phyloP scores from a whole-genome alignment of 2,888 invertebrate genomes.

The Scaptomyza reducta region DNA sequence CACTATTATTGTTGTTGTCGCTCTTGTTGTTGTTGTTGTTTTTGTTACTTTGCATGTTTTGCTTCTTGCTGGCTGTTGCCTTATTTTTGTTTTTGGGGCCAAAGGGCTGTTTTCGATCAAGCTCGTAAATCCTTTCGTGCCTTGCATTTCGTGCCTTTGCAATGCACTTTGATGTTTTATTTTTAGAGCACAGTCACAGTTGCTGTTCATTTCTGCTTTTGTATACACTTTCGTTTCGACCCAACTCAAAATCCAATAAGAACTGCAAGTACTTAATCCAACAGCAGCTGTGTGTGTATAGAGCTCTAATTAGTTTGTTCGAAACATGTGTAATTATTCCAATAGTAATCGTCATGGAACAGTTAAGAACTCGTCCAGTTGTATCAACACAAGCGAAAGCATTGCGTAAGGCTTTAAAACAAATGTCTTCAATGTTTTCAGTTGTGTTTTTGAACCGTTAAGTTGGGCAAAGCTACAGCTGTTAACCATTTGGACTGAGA shows the following conservation, averaged over 20 bases:
- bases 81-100: conserved; percentile 42
- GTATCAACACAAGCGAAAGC: conserved; percentile 12
- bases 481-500: no score
- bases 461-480: neutral
- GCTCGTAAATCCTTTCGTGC: conserved; percentile 77
- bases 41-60: conserved; percentile 52
- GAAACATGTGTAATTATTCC: conserved; percentile 27
- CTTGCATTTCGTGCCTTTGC: conserved; percentile 67
- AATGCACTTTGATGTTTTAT: conserved; percentile 67
- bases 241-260: conserved; percentile 14
- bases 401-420: neutral
- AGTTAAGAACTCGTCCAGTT: conserved; percentile 17
- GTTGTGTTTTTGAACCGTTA: neutral
- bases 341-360: conserved; percentile 16
- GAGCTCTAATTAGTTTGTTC: conserved; percentile 28
- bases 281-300: conserved; percentile 34
- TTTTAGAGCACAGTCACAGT: conserved; percentile 37
- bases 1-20: conserved; percentile 40
- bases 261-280: conserved; percentile 1
- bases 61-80: conserved; percentile 3
- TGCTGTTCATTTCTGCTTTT: neutral
- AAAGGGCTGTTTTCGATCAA: conserved; percentile 69
- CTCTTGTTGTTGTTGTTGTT: conserved; percentile 17
- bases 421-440: neutral
- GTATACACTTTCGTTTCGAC: neutral